These are phyloP conservation scores for Stratiomys singularior DNA, from an alignment of 2,888 invertebrate genomes.

Conservation along the genomic window DNA sequence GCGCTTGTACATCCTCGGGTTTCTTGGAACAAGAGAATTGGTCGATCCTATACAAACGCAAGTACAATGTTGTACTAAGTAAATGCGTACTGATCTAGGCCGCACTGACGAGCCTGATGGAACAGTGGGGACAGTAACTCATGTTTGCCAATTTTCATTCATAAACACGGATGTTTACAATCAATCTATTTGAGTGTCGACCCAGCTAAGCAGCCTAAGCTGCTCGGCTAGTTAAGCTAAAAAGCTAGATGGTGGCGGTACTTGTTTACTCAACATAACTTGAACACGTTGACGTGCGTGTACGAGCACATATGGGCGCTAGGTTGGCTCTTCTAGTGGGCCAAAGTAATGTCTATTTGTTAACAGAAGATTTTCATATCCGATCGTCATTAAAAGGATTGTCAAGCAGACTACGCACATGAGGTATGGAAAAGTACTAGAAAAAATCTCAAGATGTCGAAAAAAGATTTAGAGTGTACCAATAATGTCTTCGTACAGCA, in stretches of 20 bases:
- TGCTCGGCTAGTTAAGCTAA: not conserved
- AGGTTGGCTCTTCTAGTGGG: not conserved
- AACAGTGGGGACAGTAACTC: not conserved
- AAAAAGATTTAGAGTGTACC: too few relatives aligned
- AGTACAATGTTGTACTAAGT: too few relatives aligned
- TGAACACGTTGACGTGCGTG: not conserved
- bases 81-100: too few relatives aligned
- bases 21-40: too few relatives aligned
- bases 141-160: slow-evolving; percentile 36
- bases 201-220: too few relatives aligned
- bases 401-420: too few relatives aligned
- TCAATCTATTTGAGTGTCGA: slow-evolving; percentile 33
- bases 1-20: too few relatives aligned
- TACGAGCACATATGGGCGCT: not conserved
- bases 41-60: too few relatives aligned
- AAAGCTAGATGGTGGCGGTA: not conserved
- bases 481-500: too few relatives aligned
- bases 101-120: too few relatives aligned
- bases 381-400: slow-evolving; percentile 20
- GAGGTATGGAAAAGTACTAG: too few relatives aligned
- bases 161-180: slow-evolving; percentile 41
- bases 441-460: too few relatives aligned
- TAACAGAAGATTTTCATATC: slow-evolving; percentile 30
- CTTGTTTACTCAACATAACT: slow-evolving; percentile 1
- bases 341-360: not conserved